Conservation (phyloP, 2,113 vertebrate species). For the Crotalus tigris region DNA sequence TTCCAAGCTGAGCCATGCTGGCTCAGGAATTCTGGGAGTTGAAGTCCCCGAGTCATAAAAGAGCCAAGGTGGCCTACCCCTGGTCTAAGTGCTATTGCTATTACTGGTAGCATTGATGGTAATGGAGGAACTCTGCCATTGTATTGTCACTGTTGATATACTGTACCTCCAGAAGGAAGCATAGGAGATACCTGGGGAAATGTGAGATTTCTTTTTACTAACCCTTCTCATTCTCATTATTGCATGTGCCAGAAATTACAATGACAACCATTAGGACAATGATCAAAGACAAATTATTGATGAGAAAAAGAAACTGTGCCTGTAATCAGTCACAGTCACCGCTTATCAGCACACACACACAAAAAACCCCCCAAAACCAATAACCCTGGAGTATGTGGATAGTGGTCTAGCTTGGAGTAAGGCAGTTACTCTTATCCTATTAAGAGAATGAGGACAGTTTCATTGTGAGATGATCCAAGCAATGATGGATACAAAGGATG, state of each 20-base stretch:
- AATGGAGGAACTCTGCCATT: not conserved
- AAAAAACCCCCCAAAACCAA: too few relatives aligned
- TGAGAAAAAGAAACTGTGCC: not conserved
- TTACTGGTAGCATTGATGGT: not conserved
- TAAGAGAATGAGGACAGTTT: not conserved
- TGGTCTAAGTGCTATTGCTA: too few relatives aligned
- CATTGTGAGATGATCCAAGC: not conserved
- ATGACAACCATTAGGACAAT: not conserved
- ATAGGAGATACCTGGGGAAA: not conserved
- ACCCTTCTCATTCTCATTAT: not conserved
- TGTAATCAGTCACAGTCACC: not conserved
- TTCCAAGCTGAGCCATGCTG: too few relatives aligned
- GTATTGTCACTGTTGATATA: not conserved
- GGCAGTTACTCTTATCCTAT: not conserved
- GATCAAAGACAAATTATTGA: not conserved
- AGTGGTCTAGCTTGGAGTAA: not conserved
- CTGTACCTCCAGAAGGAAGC: not conserved
- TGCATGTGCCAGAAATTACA: not conserved
- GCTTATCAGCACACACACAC: not conserved
- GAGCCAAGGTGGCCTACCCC: too few relatives aligned
- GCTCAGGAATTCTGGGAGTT: too few relatives aligned
- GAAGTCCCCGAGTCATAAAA: too few relatives aligned
- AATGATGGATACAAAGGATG: not conserved
- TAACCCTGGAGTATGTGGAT: not conserved
- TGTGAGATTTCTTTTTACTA: not conserved